Evolutionary conservation across 2,113 vertebrate species (phyloP).

Genomic region (Pionites leucogaster): DNA sequence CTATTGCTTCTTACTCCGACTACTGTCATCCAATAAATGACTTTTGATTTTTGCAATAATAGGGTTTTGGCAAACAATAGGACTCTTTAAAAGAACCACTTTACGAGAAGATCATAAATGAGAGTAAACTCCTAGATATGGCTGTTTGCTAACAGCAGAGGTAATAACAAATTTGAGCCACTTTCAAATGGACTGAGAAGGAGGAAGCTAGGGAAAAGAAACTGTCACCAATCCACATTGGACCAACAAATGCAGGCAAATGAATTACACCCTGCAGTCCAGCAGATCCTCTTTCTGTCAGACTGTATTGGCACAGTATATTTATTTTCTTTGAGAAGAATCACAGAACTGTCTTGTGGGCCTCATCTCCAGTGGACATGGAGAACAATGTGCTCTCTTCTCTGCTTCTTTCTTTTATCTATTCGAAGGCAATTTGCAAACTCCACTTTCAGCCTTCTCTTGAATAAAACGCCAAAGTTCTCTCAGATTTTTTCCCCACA

Average conservation of each 20-base stretch:
- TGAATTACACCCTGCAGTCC: background rate
- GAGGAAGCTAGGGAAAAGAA: background rate
- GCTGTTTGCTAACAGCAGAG: background rate
- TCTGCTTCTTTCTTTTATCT: background rate
- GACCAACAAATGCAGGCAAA: background rate
- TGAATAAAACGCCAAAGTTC: background rate
- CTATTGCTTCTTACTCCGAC: constrained; percentile 9
- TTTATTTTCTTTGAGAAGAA: background rate
- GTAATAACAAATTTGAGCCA: constrained; percentile 24
- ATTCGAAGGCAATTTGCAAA: background rate
- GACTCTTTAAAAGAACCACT: constrained; percentile 51
- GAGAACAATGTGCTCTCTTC: background rate
- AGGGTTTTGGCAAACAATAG: constrained; percentile 44
- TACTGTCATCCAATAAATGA: constrained; percentile 19
- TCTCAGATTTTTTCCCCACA: rapidly evolving
- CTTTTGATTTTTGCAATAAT: constrained; percentile 35
- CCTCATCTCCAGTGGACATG: background rate
- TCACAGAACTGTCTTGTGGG: background rate
- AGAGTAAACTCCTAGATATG: background rate
- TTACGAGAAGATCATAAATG: constrained; percentile 56
- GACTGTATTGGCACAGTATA: background rate
- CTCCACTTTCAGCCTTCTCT: background rate
- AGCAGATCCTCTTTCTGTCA: background rate
- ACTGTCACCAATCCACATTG: background rate
- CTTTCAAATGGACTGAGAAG: constrained; percentile 24